Base-by-base conservation (phyloP, 2,888 invertebrate species). In the Cryptosula pallasiana region DNA sequence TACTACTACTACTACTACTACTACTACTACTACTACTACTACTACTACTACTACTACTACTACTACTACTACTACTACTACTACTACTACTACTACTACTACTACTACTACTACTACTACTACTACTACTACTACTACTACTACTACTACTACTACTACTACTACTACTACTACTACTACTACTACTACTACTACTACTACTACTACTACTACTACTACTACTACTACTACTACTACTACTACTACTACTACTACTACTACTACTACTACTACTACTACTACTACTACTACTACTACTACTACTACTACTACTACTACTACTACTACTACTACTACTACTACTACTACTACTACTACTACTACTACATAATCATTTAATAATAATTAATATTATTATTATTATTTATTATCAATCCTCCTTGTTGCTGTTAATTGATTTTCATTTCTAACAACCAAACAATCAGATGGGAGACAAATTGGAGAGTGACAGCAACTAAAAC, bases 121-220 rank as follows among this genome's bases (percentile, higher is more conserved):
- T 27, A 9, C 1, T 29, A 2, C 1, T 3, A 27, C 27, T 29
- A 57, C 27, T 57, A 27, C 29, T 57, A 54, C n/a, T 54, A 20
- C n/a, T 20, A 54, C 20, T 54, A n/a, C n/a, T n/a, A 20, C 20
- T 20, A 54, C 20, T 57, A 1, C 29, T 5, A 57, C 2, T 1
- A 27, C 25, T 25, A 57, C 5, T 29, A 29, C 29, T 1, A 57
- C 25, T 27, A 57, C 27, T 1, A 1, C 25, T 57, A 57, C 57
- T 57, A 57, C 57, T 57, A 57, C 57, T 57, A 9, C 57, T 57
- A 57, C 57, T 57, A 57, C 57, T 57, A 5, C 57, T 57, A 57
- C 57, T 57, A 57, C 57, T 57, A 57, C 57, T 57, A 57, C 57
- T 57, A 57, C 57, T 9, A 57, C 57, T 57, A 57, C 57, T 57